Evolutionary conservation across 92 coral and sea anemone species (phyloP).

Genomic region (Umimayanthus chanpuru): DNA sequence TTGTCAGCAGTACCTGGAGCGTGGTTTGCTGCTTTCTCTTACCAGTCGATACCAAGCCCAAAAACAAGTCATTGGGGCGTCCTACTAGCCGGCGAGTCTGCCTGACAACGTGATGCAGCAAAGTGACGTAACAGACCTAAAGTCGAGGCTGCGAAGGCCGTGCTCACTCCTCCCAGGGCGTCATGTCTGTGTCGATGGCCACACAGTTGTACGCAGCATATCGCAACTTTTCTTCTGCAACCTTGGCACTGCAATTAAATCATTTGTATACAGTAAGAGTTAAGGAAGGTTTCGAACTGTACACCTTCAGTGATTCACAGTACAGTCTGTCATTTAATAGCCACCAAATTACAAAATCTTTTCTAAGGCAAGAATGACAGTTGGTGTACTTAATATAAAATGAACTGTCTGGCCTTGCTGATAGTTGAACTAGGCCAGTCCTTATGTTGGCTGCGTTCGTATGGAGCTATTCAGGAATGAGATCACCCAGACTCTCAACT

Average conservation of each 20-base stretch:
- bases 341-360: too few species aligned
- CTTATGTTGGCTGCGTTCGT: too few species aligned
- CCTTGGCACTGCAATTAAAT: conserved; percentile 72
- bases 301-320: neutral
- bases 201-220: conserved; percentile 98
- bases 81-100: neutral
- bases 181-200: conserved; percentile 96
- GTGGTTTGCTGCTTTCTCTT: too few species aligned
- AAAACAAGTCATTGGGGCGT: neutral
- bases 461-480: too few species aligned
- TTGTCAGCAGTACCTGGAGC: too few species aligned
- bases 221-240: conserved; percentile 96
- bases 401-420: too few species aligned
- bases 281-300: neutral
- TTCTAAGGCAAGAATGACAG: too few species aligned
- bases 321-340: too few species aligned
- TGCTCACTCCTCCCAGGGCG: conserved; percentile 94
- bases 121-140: neutral
- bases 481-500: too few species aligned
- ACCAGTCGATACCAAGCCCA: neutral
- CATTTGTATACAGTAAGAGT: neutral
- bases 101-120: neutral
- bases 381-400: too few species aligned
- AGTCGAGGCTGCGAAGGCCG: neutral
- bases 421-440: too few species aligned